phyloP scores from a whole-genome alignment of 2,113 vertebrate genomes.

The Triplophysa dalaica region DNA sequence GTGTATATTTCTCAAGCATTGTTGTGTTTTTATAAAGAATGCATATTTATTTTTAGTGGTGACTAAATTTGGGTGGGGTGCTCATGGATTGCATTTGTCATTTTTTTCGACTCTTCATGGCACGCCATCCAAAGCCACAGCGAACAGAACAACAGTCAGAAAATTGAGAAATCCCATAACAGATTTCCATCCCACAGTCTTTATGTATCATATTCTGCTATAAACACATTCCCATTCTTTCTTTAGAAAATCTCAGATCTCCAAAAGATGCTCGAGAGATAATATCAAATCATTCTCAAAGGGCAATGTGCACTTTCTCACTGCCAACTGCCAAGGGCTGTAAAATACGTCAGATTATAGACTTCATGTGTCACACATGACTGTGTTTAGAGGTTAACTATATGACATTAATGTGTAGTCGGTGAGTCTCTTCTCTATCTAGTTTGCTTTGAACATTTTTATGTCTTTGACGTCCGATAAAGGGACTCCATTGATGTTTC shows the following conservation, averaged over 20 bases:
- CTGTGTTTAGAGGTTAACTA: background rate
- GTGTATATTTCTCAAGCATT: background rate
- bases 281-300: background rate
- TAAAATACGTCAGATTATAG: background rate
- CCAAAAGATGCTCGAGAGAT: background rate
- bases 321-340: background rate
- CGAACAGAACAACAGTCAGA: background rate
- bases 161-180: background rate
- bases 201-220: too few relatives aligned
- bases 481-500: background rate
- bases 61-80: constrained; percentile 4
- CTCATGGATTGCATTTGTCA: background rate
- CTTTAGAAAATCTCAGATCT: background rate
- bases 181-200: background rate
- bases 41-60: constrained; percentile 3
- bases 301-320: constrained; percentile 3
- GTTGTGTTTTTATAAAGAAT: background rate
- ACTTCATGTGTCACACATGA: background rate
- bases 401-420: background rate
- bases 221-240: background rate
- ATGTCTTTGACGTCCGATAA: background rate
- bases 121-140: background rate
- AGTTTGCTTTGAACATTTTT: background rate
- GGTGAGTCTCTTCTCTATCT: too few relatives aligned
- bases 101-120: background rate